Conservation (phyloP, 64 coral and sea anemone species). For the Pachyseris speciosa region DNA sequence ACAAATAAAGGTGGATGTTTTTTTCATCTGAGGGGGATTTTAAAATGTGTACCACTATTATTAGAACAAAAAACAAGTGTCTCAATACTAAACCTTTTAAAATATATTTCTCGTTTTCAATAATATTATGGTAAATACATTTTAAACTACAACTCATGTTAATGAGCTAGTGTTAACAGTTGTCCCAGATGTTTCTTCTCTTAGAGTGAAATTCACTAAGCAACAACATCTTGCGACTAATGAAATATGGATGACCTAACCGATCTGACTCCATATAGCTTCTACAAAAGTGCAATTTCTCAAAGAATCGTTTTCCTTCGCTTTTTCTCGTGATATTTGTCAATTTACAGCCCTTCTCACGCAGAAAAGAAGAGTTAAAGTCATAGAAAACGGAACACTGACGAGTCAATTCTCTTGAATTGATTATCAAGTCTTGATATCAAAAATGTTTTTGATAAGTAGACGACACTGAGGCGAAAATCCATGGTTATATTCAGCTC, state of each 20-base stretch:
- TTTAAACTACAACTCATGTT: constrained; percentile 7
- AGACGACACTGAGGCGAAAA: not conserved
- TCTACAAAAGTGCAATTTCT: not conserved
- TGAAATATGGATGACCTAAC: constrained; percentile 26
- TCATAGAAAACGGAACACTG: not conserved
- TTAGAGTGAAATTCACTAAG: not conserved
- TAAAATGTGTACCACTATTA: not conserved
- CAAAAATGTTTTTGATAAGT: too few relatives aligned
- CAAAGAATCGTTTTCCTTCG: not conserved
- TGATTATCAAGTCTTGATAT: too few relatives aligned
- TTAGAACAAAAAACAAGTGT: not conserved
- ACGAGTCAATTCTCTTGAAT: too few relatives aligned
- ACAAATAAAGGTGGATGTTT: not conserved
- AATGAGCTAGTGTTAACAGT: not conserved
- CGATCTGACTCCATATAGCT: not conserved
- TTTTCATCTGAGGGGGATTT: not conserved
- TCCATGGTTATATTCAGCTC: not conserved
- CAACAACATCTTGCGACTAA: not conserved
- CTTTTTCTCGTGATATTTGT: not conserved
- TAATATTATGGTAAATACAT: not conserved
- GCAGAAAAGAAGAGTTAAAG: not conserved
- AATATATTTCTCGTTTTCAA: not conserved
- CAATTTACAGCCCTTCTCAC: not conserved
- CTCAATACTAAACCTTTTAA: not conserved
- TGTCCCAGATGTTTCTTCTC: not conserved